Evolutionary conservation across 2,113 vertebrate genomes (phyloP).

Genomic region (Nesospiza acunhae): DNA sequence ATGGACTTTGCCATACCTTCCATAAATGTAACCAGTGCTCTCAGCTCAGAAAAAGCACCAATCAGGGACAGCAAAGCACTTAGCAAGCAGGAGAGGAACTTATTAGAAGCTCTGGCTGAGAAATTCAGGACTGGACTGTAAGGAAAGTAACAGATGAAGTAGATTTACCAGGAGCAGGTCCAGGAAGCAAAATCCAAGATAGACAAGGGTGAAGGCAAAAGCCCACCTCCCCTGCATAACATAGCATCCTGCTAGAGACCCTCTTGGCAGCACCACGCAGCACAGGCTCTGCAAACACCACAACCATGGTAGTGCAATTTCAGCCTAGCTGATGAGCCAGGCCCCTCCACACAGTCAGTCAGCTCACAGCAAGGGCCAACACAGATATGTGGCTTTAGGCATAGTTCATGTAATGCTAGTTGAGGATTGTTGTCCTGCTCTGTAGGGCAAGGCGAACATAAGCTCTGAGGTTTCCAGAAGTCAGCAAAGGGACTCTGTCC

Average conservation of each 20-base stretch:
- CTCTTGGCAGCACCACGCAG: background rate
- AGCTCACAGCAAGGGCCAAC: background rate
- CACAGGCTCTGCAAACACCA: background rate
- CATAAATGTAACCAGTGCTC: background rate
- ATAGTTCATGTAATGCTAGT: background rate
- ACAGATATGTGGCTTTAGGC: background rate
- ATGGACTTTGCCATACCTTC: background rate
- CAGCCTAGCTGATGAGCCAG: background rate
- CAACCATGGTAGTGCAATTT: rapidly evolving
- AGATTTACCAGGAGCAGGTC: background rate
- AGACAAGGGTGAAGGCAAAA: background rate
- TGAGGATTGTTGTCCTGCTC: background rate
- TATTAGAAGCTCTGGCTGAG: background rate
- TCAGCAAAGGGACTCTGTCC: background rate
- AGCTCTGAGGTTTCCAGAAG: background rate
- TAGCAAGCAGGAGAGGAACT: background rate
- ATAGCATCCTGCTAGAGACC: background rate
- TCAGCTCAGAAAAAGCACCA: background rate
- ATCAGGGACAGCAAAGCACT: background rate
- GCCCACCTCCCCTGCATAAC: background rate
- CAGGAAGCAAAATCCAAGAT: background rate
- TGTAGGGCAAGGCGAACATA: background rate
- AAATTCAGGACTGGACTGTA: background rate
- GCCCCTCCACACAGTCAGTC: background rate
- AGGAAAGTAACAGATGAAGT: background rate